Evolutionary conservation across 2,113 vertebrate species (phyloP).

Genomic region (Catagonus wagneri): DNA sequence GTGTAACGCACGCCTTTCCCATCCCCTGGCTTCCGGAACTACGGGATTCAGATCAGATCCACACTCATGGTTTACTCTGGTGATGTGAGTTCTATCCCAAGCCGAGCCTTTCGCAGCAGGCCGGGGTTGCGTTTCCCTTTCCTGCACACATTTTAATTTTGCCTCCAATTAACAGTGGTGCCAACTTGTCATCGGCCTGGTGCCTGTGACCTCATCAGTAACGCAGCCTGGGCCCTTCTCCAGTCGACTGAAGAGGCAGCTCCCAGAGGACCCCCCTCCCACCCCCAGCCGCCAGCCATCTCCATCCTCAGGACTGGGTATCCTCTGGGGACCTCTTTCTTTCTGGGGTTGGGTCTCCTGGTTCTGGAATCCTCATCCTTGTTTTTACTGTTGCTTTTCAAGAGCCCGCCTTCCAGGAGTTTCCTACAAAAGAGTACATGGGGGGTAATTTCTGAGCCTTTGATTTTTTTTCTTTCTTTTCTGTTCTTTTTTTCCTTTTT

Average conservation of each 20-base stretch:
- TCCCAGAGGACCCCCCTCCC: neutral
- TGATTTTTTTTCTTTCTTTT: too few relatives aligned
- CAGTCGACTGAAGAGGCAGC: fast-evolving
- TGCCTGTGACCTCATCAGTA: neutral
- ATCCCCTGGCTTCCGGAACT: neutral
- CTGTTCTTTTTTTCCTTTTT: too few relatives aligned
- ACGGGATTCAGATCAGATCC: neutral
- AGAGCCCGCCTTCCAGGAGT: neutral
- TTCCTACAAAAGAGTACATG: neutral
- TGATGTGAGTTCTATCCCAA: neutral
- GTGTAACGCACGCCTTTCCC: neutral
- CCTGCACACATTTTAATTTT: neutral
- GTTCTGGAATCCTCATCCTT: neutral
- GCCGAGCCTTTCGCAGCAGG: neutral
- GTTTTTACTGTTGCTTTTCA: neutral
- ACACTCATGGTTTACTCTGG: neutral
- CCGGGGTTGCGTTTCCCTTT: neutral
- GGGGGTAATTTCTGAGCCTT: neutral
- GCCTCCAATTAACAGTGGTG: neutral
- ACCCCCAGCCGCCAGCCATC: neutral
- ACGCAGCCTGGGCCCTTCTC: neutral
- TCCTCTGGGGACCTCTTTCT: neutral
- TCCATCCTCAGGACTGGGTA: neutral
- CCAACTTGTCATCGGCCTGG: neutral
- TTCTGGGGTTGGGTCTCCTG: neutral